phyloP scores from a whole-genome alignment of 2,797 vertebrate genomes.

The Bucorvus abyssinicus region DNA sequence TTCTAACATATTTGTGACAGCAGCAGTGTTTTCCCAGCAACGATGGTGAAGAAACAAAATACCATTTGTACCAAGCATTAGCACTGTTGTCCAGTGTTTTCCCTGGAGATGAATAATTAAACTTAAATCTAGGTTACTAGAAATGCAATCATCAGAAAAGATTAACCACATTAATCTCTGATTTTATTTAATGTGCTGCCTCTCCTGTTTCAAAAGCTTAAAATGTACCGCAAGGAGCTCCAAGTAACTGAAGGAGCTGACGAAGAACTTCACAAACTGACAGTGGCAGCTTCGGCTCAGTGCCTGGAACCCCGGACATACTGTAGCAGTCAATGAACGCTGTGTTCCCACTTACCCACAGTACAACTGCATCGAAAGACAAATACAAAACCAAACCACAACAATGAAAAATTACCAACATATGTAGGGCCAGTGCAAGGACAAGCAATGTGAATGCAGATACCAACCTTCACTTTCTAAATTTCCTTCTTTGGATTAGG shows the following conservation, averaged over 20 bases:
- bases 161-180: constrained; percentile 66
- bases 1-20: not conserved
- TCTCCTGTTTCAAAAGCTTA: not conserved
- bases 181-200: constrained; percentile 22
- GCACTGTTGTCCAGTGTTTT: not conserved
- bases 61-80: not conserved
- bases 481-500: not conserved
- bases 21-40: not conserved
- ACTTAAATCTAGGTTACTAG: constrained; percentile 64
- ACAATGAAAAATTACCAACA: not conserved
- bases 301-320: not conserved
- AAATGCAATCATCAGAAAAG: constrained; percentile 62
- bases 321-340: not conserved
- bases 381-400: not conserved
- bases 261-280: not conserved
- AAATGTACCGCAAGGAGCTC: not conserved
- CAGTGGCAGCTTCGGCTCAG: not conserved
- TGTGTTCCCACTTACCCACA: not conserved
- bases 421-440: not conserved
- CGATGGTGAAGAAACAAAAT: not conserved
- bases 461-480: not conserved
- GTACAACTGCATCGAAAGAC: not conserved
- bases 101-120: constrained; percentile 71
- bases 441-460: not conserved
- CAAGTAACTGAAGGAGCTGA: not conserved